Conservation (phyloP, 35 echinoderm and acorn worm genomes). For the Lytechinus pictus region DNA sequence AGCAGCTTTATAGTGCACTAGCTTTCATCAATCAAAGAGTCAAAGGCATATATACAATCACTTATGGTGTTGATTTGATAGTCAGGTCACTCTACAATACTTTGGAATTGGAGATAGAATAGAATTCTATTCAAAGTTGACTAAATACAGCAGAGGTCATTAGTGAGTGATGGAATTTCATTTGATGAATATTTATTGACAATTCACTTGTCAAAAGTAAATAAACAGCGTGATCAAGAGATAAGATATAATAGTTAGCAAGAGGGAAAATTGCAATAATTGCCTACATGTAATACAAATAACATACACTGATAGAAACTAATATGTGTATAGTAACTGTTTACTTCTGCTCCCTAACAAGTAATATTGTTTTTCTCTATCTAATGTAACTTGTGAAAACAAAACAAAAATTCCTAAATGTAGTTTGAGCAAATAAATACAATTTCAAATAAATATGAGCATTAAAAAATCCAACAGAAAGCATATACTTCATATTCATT, state of each 20-base stretch:
- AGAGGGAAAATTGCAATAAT: background rate
- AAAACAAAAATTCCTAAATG: no score
- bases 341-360: no score
- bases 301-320: no score
- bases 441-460: no score
- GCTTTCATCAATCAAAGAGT: background rate
- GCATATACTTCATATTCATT: no score
- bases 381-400: no score
- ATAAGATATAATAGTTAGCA: background rate
- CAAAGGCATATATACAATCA: background rate
- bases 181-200: background rate
- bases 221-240: background rate
- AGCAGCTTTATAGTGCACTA: background rate
- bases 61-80: no score
- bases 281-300: no score
- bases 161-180: background rate
- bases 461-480: no score
- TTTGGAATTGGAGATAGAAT: background rate
- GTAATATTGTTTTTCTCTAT: no score
- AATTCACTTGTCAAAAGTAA: conserved; percentile 13
- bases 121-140: background rate
- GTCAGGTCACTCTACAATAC: background rate
- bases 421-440: no score
- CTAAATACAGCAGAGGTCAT: background rate
- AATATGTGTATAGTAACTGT: no score